These are phyloP conservation scores for Pipistrellus pipistrellus DNA, from an alignment of 2,797 vertebrate genomes.

Conservation along the genomic window DNA sequence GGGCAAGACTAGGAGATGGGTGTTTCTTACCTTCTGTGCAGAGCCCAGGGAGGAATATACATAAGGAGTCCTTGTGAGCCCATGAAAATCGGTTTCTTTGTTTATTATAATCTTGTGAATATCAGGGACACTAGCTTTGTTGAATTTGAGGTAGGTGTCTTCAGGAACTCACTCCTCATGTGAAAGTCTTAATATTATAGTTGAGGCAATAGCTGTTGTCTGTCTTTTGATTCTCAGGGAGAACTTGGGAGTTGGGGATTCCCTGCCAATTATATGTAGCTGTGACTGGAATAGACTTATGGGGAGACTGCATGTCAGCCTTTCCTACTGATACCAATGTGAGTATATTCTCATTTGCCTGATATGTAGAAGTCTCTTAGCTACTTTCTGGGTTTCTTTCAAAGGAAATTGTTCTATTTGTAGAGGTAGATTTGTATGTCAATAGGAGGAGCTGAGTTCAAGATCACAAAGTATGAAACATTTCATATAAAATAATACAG, in stretches of 20 bases:
- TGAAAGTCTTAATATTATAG: neutral
- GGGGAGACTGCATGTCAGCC: neutral
- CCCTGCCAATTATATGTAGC: neutral
- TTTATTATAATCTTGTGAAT: neutral
- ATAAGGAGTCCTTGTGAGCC: neutral
- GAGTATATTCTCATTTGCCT: neutral
- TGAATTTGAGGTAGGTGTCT: neutral
- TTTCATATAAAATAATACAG: slow-evolving; percentile 10
- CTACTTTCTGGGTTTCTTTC: neutral
- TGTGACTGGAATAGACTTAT: neutral
- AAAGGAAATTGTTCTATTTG: neutral
- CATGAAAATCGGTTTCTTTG: neutral
- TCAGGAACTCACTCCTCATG: neutral
- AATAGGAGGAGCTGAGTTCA: neutral
- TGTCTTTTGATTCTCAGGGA: neutral
- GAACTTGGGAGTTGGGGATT: neutral
- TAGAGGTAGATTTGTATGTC: neutral
- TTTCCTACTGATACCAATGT: neutral
- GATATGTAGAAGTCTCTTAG: slow-evolving; percentile 13
- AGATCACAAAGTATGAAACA: neutral
- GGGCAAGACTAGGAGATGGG: neutral
- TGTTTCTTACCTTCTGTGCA: neutral
- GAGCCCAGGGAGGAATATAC: neutral
- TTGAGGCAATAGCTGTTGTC: neutral
- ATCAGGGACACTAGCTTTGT: neutral